Percentiles rank a stretch among this genome's conserved stretches.
phyloP scores from a whole-genome alignment of 2,888 invertebrate species.

The Embidobia sp. region DNA sequence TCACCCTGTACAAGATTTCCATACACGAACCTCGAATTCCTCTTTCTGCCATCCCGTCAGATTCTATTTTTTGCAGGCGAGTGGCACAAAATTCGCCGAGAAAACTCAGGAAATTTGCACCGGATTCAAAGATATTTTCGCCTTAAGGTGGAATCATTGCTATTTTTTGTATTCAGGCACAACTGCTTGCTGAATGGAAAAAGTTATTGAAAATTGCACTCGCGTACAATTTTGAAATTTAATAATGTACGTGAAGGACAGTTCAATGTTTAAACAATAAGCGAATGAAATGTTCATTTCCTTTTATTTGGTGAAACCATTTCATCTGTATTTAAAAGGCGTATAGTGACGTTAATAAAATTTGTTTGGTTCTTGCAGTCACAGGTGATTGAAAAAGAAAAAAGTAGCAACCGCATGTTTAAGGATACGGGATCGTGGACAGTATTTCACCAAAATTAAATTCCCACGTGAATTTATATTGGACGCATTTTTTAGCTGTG shows the following conservation, averaged over 20 bases:
- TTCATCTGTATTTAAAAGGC: no score
- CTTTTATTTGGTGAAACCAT: no score
- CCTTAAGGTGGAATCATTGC: background rate
- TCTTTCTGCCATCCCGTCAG: slow-evolving; percentile 36
- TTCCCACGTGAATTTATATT: slow-evolving; percentile 26
- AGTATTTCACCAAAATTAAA: slow-evolving; percentile 12
- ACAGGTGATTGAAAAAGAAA: no score
- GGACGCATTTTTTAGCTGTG: slow-evolving; percentile 18
- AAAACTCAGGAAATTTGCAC: slow-evolving; percentile 19
- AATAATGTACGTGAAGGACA: no score
- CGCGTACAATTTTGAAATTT: background rate
- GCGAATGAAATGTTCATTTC: no score
- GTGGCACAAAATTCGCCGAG: slow-evolving; percentile 12
- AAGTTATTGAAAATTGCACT: background rate
- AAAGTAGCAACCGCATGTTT: no score
- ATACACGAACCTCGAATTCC: slow-evolving; percentile 68
- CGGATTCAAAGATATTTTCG: slow-evolving; percentile 19
- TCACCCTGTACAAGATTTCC: slow-evolving; percentile 71
- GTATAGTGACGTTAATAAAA: no score
- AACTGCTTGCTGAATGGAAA: slow-evolving; percentile 8
- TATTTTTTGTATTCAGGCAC: background rate
- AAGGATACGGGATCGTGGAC: slow-evolving; percentile 2
- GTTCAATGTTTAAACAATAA: no score
- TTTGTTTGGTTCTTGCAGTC: no score
- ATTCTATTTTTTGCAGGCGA: slow-evolving; percentile 49